phyloP scores from a whole-genome alignment of 2,797 vertebrate genomes.

The Aeoliscus strigatus region DNA sequence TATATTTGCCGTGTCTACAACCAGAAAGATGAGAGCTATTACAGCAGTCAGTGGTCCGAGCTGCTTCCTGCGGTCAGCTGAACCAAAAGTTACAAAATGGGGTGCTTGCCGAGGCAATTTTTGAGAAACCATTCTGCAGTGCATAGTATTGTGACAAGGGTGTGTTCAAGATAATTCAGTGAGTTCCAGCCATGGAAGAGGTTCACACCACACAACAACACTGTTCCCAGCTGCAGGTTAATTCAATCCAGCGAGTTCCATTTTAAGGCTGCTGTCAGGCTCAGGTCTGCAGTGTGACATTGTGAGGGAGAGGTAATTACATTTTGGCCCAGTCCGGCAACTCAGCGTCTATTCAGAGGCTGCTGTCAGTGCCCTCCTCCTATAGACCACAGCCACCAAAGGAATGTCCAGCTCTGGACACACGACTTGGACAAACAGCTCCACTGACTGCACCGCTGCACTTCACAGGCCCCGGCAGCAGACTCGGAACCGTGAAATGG shows the following conservation, averaged over 20 bases:
- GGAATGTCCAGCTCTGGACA: constrained; percentile 59
- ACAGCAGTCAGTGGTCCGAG: constrained; percentile 31
- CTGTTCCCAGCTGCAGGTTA: constrained; percentile 63
- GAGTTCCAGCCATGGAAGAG: constrained; percentile 45
- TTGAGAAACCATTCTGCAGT: constrained; percentile 33
- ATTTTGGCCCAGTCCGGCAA: constrained; percentile 70
- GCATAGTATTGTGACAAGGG: constrained; percentile 34
- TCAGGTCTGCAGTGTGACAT: constrained; percentile 69
- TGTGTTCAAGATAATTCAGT: constrained; percentile 35
- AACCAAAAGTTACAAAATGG: constrained; percentile 51
- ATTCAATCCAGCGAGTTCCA: constrained; percentile 68
- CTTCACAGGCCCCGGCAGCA: neutral
- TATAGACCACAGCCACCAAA: constrained; percentile 57
- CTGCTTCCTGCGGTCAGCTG: constrained; percentile 34
- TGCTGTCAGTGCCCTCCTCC: constrained; percentile 62
- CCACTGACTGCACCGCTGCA: constrained; percentile 10
- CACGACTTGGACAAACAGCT: constrained; percentile 31
- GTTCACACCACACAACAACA: constrained; percentile 53
- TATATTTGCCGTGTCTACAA: constrained; percentile 13
- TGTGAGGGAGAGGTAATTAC: constrained; percentile 75
- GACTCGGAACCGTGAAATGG: neutral
- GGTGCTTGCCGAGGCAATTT: constrained; percentile 45
- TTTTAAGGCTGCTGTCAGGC: constrained; percentile 72
- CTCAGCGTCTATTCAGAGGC: constrained; percentile 67
- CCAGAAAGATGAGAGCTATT: constrained; percentile 16